Base-by-base conservation (phyloP, 2,797 vertebrate species). In the Gallinago solitaria region DNA sequence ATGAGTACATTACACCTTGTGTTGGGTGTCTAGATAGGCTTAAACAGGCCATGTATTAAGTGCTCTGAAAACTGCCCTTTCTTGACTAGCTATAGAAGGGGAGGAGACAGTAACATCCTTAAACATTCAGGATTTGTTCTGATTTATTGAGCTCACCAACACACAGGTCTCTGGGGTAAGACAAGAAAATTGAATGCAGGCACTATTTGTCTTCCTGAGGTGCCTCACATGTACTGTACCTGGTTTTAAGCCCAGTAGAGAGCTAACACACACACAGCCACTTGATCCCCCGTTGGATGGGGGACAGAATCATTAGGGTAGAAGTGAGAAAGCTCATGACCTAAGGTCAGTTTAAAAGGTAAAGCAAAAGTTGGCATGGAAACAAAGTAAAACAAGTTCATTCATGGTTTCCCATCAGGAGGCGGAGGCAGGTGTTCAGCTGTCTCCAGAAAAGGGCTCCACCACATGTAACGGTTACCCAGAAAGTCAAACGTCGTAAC, bases 401-500 rank as follows among this genome's bases (percentile, higher is more conserved):
- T 77, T 80, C 56, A 73, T 3, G 2, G 2, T 21, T 35, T 79
- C 11, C 30, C 10, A 27, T 4, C 0, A 1, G 27, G 35, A 60
- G 35, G 24, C 5, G 21, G 35, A 56, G 35, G 24, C 5, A 63
- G 33, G 2, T 24, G 37, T 59, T 45, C 67, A 64, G 2, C 6
- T 9, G n/a, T 2, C 5, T 28, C 9, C 37, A 33, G 47, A 33
- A 65, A 16, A 56, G 27, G 23, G 13, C 2, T 60, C 37, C 20
- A 28, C n/a, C 69, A 83, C 2, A 2, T 1, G 0, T 41, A 23
- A 2, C 1, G 1, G 14, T 18, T 17, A 43, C 25, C 65, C 54
- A 12, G 13, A 12, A 79, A 51, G 6, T 20, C 4, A 76, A 65
- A 12, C 0, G 0, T 2, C 19, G 11, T 35, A 5, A 25, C 4